Percentiles rank a stretch among this genome's conserved stretches.
phyloP scores from a whole-genome alignment of 2,888 invertebrate species.

The Strigamia crassipes region DNA sequence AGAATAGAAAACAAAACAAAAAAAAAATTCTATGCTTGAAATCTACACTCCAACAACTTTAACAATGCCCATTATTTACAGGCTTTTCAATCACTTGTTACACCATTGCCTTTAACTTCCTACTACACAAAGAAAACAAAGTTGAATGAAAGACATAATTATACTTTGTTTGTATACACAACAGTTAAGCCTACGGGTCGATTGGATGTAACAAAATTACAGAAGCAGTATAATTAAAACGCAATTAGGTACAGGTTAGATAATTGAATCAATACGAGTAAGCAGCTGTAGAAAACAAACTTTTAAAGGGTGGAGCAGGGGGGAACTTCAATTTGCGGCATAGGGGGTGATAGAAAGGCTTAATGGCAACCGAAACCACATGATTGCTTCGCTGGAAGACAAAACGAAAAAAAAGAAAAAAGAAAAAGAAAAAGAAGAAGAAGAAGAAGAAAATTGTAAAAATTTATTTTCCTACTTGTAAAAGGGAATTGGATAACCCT shows the following conservation, averaged over 20 bases:
- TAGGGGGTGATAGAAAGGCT: background rate
- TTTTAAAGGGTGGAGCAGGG: background rate
- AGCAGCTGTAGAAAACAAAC: background rate
- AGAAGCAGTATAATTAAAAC: background rate
- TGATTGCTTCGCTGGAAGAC: background rate
- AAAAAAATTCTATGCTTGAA: too few relatives aligned
- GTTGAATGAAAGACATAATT: background rate
- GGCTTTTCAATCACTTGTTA: too few relatives aligned
- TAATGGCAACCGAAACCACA: background rate
- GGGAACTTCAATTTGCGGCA: background rate
- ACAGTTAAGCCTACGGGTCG: background rate
- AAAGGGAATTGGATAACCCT: conserved; percentile 77
- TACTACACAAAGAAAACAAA: background rate
- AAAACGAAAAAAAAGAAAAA: background rate
- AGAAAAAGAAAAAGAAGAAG: background rate
- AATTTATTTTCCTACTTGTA: conserved; percentile 66
- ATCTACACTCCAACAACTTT: too few relatives aligned
- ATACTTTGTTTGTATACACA: background rate
- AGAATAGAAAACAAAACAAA: too few relatives aligned
- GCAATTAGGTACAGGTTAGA: background rate
- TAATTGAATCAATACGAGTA: background rate
- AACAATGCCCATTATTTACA: too few relatives aligned
- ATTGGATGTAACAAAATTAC: background rate
- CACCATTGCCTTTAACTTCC: too few relatives aligned
- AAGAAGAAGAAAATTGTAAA: background rate